Evolutionary conservation across 2,113 vertebrate genomes (phyloP).

Genomic region (Pelecanus crispus): DNA sequence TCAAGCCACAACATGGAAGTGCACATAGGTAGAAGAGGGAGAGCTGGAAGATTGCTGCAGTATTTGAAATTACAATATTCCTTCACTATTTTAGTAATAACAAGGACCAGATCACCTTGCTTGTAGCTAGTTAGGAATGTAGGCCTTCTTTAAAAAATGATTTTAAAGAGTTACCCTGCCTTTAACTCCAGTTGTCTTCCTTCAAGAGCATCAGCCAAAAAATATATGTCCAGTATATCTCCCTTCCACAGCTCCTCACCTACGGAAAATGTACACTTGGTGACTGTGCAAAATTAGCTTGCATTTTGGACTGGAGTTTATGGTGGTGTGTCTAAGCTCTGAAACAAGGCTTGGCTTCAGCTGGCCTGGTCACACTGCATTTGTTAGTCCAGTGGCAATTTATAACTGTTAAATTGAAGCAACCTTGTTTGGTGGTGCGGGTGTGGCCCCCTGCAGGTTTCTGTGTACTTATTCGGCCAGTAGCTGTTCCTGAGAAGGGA

Average conservation of each 20-base stretch:
- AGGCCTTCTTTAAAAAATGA: neutral
- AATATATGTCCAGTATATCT: neutral
- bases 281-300: neutral
- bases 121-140: neutral
- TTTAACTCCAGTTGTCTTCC: neutral
- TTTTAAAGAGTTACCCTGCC: neutral
- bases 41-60: neutral
- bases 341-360: neutral
- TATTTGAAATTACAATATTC: neutral
- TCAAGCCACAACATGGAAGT: neutral
- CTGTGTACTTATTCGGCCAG: neutral
- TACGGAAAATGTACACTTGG: neutral
- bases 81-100: neutral
- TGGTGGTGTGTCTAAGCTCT: neutral
- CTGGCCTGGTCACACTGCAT: neutral
- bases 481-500: neutral
- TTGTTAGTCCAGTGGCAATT: neutral
- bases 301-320: neutral
- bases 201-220: neutral
- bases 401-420: neutral
- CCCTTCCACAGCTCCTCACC: neutral
- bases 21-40: neutral
- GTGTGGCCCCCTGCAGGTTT: neutral
- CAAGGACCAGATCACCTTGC: neutral
- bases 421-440: neutral